Percentiles rank a stretch among this genome's conserved stretches.
Evolutionary conservation across 1,140 invertebrate species (phyloP).

Genomic region (Cherax destructor): DNA sequence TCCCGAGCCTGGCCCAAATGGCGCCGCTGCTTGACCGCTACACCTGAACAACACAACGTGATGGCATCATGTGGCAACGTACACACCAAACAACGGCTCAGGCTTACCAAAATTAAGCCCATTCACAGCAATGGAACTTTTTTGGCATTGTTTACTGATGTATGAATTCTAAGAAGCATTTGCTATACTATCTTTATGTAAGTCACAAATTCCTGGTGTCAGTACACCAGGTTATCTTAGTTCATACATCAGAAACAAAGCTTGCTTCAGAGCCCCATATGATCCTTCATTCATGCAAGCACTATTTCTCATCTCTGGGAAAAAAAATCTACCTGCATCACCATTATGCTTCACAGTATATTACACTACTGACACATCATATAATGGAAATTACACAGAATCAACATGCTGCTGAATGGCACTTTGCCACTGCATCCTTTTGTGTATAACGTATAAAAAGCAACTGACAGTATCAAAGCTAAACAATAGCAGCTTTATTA

Average conservation of each 20-base stretch:
- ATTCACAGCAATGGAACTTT: constrained; percentile 23
- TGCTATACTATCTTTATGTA: constrained; percentile 4
- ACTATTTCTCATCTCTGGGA: constrained; percentile 28
- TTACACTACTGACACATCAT: constrained; percentile 32
- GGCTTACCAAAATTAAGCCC: constrained; percentile 7
- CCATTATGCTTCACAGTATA: constrained; percentile 34
- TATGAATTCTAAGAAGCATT: not conserved
- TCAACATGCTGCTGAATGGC: constrained; percentile 24
- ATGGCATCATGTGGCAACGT: constrained; percentile 67
- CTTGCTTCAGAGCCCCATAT: constrained; percentile 20
- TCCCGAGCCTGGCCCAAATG: constrained; percentile 89
- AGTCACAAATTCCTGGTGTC: not conserved
- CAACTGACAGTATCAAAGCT: constrained; percentile 49
- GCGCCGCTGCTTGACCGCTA: constrained; percentile 85
- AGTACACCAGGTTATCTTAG: not conserved
- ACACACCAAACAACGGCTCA: constrained; percentile 63
- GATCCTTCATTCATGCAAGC: constrained; percentile 52
- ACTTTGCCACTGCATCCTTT: constrained; percentile 50
- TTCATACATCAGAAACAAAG: constrained; percentile 6
- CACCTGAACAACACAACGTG: constrained; percentile 79
- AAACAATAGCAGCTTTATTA: constrained; percentile 61
- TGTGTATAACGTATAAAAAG: constrained; percentile 51
- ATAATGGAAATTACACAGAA: constrained; percentile 25
- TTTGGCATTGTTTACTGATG: constrained; percentile 1
- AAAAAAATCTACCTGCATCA: constrained; percentile 33